Base-by-base conservation (phyloP, 2,113 vertebrate genomes). In the Ancistrus triradiatus region DNA sequence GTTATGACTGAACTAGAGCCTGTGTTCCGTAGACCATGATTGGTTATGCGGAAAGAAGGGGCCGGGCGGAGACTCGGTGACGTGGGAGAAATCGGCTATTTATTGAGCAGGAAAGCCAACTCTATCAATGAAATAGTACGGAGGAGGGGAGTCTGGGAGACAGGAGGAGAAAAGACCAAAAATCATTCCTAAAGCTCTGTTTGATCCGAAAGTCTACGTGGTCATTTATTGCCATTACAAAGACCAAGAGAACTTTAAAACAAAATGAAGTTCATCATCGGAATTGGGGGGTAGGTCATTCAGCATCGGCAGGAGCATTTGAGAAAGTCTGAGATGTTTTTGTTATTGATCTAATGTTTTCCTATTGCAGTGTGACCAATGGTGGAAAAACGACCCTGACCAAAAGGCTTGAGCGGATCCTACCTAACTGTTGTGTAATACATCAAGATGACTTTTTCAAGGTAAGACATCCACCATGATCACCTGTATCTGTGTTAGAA, bases 361-460 rank as follows among this genome's bases (percentile, higher is more conserved):
- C 15, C 42, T 0, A 58, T 76, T 76, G 47, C 79, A 91, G 89
- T 47, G 85, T 90, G 78, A 91, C 89, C 78, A 91, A 90, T 77
- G 88, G 89, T 82, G 89, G 89, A 35, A 91, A 91, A 78, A 89
- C 89, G 67, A 90, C 89, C 51, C 33, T 91, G 77, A 90, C 89
- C 22, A 83, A 83, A 40, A 80, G 70, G 71, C 82, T 91, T 10
- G 46, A 87, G 57, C 81, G 83, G 73, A 80, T 74, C 50, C 77
- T 91, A 59, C 87, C 89, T 21, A 90, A 89, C 72, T 89, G 89
- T 70, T 91, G 87, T 59, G 87, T 91, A 17, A 81, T 91, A 46
- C 87, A 89, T 72, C 89, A 91, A 74, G 89, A 91, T 72, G 84
- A 89, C 79, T 91, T 91, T 59, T 91, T 86, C 76, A 91, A 89